Evolutionary conservation across 2,888 invertebrate genomes (phyloP), one percentile per base, ranked within the genome.

Genomic region (Calliopum simillimum): DNA sequence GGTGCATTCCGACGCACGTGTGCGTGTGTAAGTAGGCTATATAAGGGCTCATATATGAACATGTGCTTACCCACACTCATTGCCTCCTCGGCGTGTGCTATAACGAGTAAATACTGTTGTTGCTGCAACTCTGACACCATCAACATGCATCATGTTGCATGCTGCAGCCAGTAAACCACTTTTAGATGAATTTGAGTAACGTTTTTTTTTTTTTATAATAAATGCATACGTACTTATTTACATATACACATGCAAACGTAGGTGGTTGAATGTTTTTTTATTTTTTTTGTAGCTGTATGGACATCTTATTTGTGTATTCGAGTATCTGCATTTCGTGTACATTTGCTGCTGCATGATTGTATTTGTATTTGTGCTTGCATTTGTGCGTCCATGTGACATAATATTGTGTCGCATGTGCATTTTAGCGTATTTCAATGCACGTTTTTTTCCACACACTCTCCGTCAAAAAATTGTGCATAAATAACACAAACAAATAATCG

Each of bases 391-490:
- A 25, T 49, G 63, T 11, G 51, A 16, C 23, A 51, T 51, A 63
- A 63, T 63, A 51, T 19, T 63, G 63, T 51, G 49, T 25, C 49
- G 41, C 63, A 49, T 49, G 49, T 63, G 51, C 33, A 33, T 49
- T 33, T 63, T 23, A 49, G 49, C 25, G 63, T 25, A 44, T 25
- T 63, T 25, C 41, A 33, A 33, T 33, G 2, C 33, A 4, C 33
- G 33, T 33, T 33, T 33, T n/a, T 6, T 33, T 6, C 33, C 2
- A 33, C 33, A 33, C 8, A 8, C 8, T 3, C 2, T 33, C 33
- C 33, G 8, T 33, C 5, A 33, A 33, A 33, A 33, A 5, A 33
- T 33, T 33, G 33, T 8, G 8, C 33, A 8, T 33, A 8, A 33
- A 33, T 33, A 33, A 33, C 33, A 8, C 8, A 6, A 33, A 8